Conservation (phyloP, 2,113 vertebrate genomes). For the Parus major region DNA sequence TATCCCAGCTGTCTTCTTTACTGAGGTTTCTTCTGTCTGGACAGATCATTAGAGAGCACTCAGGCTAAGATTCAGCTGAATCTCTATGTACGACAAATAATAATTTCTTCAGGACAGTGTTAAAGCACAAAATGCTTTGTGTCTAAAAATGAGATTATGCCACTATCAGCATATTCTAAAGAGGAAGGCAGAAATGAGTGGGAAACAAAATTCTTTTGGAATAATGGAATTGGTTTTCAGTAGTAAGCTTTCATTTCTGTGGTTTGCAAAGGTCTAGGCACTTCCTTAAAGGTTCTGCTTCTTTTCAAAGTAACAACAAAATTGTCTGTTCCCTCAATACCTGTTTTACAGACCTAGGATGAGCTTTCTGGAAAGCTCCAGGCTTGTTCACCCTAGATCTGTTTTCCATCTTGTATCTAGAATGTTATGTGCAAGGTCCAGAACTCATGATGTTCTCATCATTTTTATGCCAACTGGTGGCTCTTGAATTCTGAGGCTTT, state of each 20-base stretch:
- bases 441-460: not conserved
- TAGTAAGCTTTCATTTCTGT: not conserved
- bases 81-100: not conserved
- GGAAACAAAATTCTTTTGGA: not conserved
- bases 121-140: not conserved
- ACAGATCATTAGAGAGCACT: not conserved
- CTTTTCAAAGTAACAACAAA: not conserved
- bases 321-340: not conserved
- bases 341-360: not conserved
- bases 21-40: not conserved
- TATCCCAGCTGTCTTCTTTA: not conserved
- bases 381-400: not conserved
- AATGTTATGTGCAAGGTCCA: not conserved
- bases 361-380: not conserved
- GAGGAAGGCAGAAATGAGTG: not conserved
- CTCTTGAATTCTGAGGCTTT: not conserved
- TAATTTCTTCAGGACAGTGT: not conserved
- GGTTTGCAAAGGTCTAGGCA: not conserved
- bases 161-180: not conserved
- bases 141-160: not conserved
- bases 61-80: not conserved
- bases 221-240: not conserved
- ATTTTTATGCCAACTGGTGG: not conserved
- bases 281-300: not conserved
- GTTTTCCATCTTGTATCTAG: not conserved